Percentiles rank a stretch among this genome's conserved stretches.
Conservation (phyloP, 2,888 invertebrate genomes). For the Sarcophaga variegata region DNA sequence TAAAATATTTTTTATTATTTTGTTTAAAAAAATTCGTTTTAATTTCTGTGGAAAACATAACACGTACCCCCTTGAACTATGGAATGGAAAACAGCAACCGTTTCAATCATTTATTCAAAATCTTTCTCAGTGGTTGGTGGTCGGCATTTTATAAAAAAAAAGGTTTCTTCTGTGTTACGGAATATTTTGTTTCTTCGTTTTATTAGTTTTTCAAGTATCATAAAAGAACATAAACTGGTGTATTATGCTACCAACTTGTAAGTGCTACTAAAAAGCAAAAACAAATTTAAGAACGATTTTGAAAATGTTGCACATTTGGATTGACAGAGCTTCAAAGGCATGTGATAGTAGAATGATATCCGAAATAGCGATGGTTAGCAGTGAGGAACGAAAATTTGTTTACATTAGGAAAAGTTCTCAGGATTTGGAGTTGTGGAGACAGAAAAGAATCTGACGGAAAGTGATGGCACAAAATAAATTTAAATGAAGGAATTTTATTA, state of each 20-base stretch:
- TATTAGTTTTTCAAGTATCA: no score
- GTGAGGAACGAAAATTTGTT: no score
- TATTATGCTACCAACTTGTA: background rate
- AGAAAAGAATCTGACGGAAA: no score
- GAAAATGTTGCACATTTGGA: background rate
- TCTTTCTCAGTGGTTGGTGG: conserved; percentile 39
- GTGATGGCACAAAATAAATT: no score
- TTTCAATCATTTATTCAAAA: background rate
- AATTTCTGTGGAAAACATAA: conserved; percentile 12
- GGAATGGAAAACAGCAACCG: background rate
- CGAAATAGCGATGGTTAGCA: no score
- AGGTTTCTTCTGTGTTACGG: no score
- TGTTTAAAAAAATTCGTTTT: background rate
- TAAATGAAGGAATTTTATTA: no score
- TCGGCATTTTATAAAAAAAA: conserved; percentile 36
- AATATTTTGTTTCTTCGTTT: conserved; percentile 24
- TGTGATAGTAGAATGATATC: background rate
- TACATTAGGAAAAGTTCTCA: no score
- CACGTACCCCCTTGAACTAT: conserved; percentile 59
- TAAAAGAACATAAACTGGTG: background rate
- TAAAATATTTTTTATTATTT: background rate
- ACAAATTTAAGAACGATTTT: no score
- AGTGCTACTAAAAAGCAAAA: no score
- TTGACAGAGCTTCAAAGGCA: background rate
- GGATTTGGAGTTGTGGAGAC: no score